Percentiles rank a stretch among this genome's conserved stretches.
Evolutionary conservation across 2,797 vertebrate genomes (phyloP).

Genomic region (Centroberyx gerrardi): DNA sequence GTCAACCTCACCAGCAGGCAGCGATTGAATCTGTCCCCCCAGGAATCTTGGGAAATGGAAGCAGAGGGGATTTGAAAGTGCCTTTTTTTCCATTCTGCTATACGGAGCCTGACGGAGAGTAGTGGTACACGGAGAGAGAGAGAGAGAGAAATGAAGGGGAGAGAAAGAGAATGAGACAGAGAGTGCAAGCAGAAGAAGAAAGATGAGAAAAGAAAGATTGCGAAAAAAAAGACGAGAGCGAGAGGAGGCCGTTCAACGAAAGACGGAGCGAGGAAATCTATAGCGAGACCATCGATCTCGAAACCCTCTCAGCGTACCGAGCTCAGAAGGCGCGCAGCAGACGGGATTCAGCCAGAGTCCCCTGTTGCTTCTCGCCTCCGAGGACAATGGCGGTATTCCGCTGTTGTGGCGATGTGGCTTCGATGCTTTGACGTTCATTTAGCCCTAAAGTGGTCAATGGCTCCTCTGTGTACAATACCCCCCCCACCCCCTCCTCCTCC

Average conservation of each 20-base stretch:
- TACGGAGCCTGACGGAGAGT: slow-evolving; percentile 34
- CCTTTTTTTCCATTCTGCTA: slow-evolving; percentile 36
- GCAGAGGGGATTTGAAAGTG: slow-evolving; percentile 53
- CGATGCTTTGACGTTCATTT: slow-evolving; percentile 45
- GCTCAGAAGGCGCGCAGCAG: slow-evolving; percentile 25
- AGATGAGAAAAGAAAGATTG: slow-evolving; percentile 40
- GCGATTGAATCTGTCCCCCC: slow-evolving; percentile 61
- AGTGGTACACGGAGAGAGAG: slow-evolving; percentile 15
- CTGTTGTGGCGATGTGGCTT: slow-evolving; percentile 25
- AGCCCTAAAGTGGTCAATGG: slow-evolving; percentile 34
- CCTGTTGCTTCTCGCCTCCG: slow-evolving; percentile 22
- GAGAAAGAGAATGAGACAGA: slow-evolving; percentile 8
- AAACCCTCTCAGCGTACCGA: slow-evolving; percentile 39
- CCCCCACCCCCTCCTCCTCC: background rate
- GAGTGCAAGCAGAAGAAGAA: slow-evolving; percentile 33
- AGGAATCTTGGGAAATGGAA: slow-evolving; percentile 69
- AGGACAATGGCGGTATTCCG: slow-evolving; percentile 32
- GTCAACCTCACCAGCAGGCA: slow-evolving; percentile 64
- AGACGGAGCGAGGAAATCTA: slow-evolving; percentile 60
- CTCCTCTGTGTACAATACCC: slow-evolving; percentile 1
- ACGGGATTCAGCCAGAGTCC: slow-evolving; percentile 46
- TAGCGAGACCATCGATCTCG: slow-evolving; percentile 55
- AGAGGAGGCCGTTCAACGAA: slow-evolving; percentile 15
- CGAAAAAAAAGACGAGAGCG: background rate
- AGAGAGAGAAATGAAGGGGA: slow-evolving; percentile 29